A percentile compares a stretch with the other conserved stretches of the same genome.
phyloP scores from a whole-genome alignment of 2,113 vertebrate genomes.

The Nycticorax nycticorax region DNA sequence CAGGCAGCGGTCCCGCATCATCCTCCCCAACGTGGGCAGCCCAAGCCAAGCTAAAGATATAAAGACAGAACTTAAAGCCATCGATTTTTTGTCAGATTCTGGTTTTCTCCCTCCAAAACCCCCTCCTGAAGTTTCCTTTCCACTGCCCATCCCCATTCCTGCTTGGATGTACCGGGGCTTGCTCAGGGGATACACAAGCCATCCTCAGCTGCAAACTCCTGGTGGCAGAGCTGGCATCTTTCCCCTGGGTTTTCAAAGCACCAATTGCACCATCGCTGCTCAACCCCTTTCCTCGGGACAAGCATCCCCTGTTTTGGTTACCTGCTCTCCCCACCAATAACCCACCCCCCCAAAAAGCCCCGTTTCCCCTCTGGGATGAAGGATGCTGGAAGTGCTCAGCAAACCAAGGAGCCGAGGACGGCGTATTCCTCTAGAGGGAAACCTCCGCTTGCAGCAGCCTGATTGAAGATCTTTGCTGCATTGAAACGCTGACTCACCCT shows the following conservation, averaged over 20 bases:
- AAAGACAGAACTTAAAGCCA: not conserved
- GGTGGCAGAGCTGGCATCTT: too few species aligned
- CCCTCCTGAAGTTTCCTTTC: not conserved
- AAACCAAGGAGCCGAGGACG: not conserved
- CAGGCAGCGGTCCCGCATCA: not conserved
- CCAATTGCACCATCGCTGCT: rapidly evolving
- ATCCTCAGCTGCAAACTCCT: not conserved
- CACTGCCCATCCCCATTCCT: not conserved
- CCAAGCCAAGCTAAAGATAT: not conserved
- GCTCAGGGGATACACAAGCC: not conserved
- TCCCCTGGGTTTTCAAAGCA: not conserved
- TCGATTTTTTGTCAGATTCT: not conserved
- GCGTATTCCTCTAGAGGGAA: slow-evolving; percentile 56
- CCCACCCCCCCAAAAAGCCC: not conserved
- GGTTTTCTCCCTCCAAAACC: not conserved
- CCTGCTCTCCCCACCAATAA: not conserved
- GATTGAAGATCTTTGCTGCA: not conserved
- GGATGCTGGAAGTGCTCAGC: not conserved
- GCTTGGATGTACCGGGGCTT: not conserved
- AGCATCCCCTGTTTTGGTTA: not conserved
- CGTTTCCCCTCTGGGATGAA: not conserved
- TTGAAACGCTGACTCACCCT: slow-evolving; percentile 48
- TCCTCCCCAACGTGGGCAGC: not conserved
- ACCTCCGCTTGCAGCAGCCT: slow-evolving; percentile 23
- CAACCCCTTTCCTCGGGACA: not conserved